Evolutionary conservation across 2,888 invertebrate species (phyloP), one percentile per base, ranked within the genome.

Genomic region (Sinopyrophorus schimmeli): DNA sequence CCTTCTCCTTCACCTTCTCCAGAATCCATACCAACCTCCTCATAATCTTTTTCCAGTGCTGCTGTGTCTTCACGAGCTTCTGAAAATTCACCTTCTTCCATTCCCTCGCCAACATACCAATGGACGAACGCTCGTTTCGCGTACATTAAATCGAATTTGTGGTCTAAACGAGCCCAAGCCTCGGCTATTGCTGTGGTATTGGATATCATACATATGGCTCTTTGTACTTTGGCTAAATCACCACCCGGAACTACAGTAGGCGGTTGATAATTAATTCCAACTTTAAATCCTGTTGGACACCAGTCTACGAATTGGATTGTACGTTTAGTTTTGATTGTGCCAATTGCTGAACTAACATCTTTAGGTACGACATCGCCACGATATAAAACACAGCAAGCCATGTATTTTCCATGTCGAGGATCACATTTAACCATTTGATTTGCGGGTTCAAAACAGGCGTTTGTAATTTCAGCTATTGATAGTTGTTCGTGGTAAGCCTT

Each of bases 171-270:
- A 40, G 92, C 92, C 95, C 95, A 96, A 17, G 95, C 95, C 70
- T 95, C 94, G 2, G 93, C 94, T 66, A 96, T 95, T 56, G 95
- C 94, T 1, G 95, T 96, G 31, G 94, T 96, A 74, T 95, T 96
- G 65, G 92, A 92, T 72, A 96, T 75, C 95, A 96, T 96, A 80
- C 96, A 96, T 7, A 96, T 93, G 5, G 95, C 94, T 37, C 95
- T 83, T 71, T 92, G 92, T 1, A 93, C 92, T 75, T 92, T 93
- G 50, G 94, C 93, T 64, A 92, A 75, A 73, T 94, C 93, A 0
- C 92, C 93, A 12, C 92, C 92, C 0, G 94, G 93, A 0, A 94
- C 92, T 37, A 91, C 92, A 0, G 90, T 90, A 2, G 89, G 90
- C 10, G 90, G 90, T 72, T 92, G 92, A 74, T 92, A 92, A 76